Evolutionary conservation across 2,888 invertebrate species (phyloP).

Genomic region (Cremastobaeus sp.): DNA sequence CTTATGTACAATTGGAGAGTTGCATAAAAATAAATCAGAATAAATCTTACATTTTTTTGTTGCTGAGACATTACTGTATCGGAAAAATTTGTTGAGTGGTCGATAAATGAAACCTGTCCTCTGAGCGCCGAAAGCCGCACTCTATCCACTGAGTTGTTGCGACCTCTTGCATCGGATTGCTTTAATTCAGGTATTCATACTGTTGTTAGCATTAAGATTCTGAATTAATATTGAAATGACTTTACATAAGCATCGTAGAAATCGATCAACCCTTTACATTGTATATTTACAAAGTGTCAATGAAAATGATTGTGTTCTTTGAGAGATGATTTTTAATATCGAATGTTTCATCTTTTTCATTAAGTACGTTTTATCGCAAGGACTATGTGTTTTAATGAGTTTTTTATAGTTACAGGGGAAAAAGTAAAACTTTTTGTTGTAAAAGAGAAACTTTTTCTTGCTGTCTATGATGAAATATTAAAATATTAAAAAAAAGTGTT

Average conservation of each 20-base stretch:
- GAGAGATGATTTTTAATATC: slow-evolving; percentile 27
- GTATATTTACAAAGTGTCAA: too few species aligned
- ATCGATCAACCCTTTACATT: too few species aligned
- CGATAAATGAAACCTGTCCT: slow-evolving; percentile 51
- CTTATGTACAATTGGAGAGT: slow-evolving; percentile 44
- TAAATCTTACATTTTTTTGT: slow-evolving; percentile 51
- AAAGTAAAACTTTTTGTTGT: too few species aligned
- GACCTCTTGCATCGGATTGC: slow-evolving; percentile 52
- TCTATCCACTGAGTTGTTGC: slow-evolving; percentile 54
- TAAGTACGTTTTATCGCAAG: too few species aligned
- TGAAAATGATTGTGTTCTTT: slow-evolving; percentile 16
- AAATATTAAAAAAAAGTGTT: too few species aligned
- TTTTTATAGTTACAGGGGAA: too few species aligned
- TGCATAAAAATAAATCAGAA: slow-evolving; percentile 26
- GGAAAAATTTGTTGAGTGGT: slow-evolving; percentile 57
- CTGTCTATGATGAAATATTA: too few species aligned
- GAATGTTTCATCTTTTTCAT: slow-evolving; percentile 27
- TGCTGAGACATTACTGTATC: slow-evolving; percentile 57
- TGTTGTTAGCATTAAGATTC: slow-evolving; percentile 31
- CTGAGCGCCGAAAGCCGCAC: slow-evolving; percentile 50
- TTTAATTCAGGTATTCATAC: slow-evolving; percentile 50
- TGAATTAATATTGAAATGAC: not conserved
- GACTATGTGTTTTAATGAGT: too few species aligned
- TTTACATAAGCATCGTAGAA: slow-evolving; percentile 15
- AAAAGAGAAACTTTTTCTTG: too few species aligned